phyloP scores from a whole-genome alignment of 2,113 vertebrate genomes.

The Cyanoramphus novaezelandiae region DNA sequence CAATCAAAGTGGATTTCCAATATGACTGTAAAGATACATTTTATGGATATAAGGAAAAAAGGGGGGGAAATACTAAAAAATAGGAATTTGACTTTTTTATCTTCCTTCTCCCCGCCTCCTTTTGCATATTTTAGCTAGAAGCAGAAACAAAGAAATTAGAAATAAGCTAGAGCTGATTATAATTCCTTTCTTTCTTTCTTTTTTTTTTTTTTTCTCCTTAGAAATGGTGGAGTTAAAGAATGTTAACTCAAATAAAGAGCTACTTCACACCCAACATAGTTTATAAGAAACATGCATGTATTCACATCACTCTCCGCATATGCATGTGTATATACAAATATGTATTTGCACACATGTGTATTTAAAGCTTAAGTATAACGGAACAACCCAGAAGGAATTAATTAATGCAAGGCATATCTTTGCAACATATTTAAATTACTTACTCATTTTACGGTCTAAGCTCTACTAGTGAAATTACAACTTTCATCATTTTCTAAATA shows the following conservation, averaged over 20 bases:
- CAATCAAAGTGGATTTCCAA: conserved; percentile 23
- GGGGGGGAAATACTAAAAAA: not conserved
- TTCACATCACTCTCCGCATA: not conserved
- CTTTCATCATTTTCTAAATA: conserved; percentile 7
- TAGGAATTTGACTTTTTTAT: not conserved
- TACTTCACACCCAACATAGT: not conserved
- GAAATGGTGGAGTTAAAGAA: not conserved
- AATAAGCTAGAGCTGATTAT: not conserved
- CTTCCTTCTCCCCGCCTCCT: not conserved
- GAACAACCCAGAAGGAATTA: conserved; percentile 37
- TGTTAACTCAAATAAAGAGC: not conserved
- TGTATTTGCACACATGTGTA: not conserved
- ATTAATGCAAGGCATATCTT: conserved; percentile 54
- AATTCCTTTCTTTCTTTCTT: not conserved
- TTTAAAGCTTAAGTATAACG: conserved; percentile 15
- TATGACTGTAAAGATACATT: not conserved
- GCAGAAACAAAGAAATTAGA: conserved; percentile 13
- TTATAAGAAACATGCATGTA: conserved; percentile 35
- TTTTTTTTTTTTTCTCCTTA: not conserved
- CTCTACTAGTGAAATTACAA: conserved; percentile 4
- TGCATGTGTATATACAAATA: conserved; percentile 11
- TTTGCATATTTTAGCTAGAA: not conserved
- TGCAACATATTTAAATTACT: conserved; percentile 32
- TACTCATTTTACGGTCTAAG: not conserved
- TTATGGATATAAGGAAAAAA: conserved; percentile 12